Percentiles rank a stretch among this genome's conserved stretches.
Evolutionary conservation across 2,888 invertebrate species (phyloP).

Genomic region (Nymphalis c-album): DNA sequence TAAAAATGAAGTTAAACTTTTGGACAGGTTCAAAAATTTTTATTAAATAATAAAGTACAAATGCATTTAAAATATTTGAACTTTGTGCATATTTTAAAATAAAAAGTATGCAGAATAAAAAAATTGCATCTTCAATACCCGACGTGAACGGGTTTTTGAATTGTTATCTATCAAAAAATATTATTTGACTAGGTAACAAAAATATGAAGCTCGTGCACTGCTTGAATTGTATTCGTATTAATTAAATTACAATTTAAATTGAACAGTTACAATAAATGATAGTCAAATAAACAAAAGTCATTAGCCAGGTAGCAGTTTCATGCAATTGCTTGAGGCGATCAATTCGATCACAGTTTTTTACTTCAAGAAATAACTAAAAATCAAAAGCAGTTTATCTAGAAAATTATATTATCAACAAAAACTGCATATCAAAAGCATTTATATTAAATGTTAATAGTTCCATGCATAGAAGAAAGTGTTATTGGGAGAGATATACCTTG

Average conservation of each 20-base stretch:
- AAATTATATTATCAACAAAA: constrained; percentile 29
- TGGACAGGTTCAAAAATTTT: not conserved
- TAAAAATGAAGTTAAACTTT: not conserved
- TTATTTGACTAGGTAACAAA: constrained; percentile 21
- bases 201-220: constrained; percentile 34
- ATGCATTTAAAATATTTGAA: constrained; percentile 7
- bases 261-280: constrained; percentile 12
- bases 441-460: constrained; percentile 43
- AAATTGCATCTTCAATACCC: constrained; percentile 2
- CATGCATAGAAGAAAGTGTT: constrained; percentile 78
- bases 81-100: constrained; percentile 17
- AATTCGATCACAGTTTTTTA: not conserved
- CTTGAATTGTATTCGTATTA: constrained; percentile 8
- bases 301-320: constrained; percentile 35
- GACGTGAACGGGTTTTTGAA: constrained; percentile 13
- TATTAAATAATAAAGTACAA: not conserved
- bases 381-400: constrained; percentile 21
- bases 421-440: constrained; percentile 48
- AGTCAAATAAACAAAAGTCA: constrained; percentile 7
- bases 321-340: constrained; percentile 33
- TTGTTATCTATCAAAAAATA: constrained; percentile 21
- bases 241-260: constrained; percentile 15
- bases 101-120: constrained; percentile 18
- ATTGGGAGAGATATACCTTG: constrained; percentile 81
- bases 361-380: constrained; percentile 23